Evolutionary conservation across 2,113 vertebrate genomes (phyloP), one percentile per base, ranked within the genome.

Genomic region (Machaerirhynchus nigripectus): DNA sequence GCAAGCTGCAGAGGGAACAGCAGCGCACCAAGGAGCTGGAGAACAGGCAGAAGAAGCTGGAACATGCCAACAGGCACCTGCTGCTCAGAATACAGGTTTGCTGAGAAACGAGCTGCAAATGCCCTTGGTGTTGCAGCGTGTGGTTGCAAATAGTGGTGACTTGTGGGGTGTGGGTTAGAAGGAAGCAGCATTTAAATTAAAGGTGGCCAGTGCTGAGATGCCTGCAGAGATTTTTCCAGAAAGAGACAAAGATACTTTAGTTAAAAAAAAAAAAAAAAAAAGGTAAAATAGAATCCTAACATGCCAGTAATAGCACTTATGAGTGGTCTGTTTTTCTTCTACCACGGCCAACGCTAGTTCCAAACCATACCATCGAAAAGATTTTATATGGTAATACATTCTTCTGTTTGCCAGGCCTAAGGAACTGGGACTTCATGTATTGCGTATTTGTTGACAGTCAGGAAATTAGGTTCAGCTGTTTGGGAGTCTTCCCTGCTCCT

Each of bases 71-170:
- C 97, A 98, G 99, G 81, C 99, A 99, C 50, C 97, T 99, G 78
- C 97, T 99, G 96, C 97, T 99, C 90, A 98, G 99, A 96, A 99
- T 99, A 97, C 99, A 99, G 99, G 99, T 99, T 97, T 53, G 84
- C 37, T 75, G 56, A 93, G 80, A 73, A 52, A 84, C 16, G 35
- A 61, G 26, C 65, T 89, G 61, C 44, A 37, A 27, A 15, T 21
- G 21, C 50, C 53, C 31, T 40, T 14, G 16, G 2, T 42, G n/a
- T 64, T 56, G 71, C 44, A 37, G 63, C 6, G 2, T 40, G 31
- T 47, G 75, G 6, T 50, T 70, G 61, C 55, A 50, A 18, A 33
- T 7, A 35, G 15, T 6, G 40, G 47, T 28, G 37, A 4, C 37
- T 44, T 28, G 53, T 27, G 57, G 35, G 63, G 3, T 4, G 13